Base-by-base conservation (phyloP, 1,140 invertebrate genomes). In the Bombus difficillimus region DNA sequence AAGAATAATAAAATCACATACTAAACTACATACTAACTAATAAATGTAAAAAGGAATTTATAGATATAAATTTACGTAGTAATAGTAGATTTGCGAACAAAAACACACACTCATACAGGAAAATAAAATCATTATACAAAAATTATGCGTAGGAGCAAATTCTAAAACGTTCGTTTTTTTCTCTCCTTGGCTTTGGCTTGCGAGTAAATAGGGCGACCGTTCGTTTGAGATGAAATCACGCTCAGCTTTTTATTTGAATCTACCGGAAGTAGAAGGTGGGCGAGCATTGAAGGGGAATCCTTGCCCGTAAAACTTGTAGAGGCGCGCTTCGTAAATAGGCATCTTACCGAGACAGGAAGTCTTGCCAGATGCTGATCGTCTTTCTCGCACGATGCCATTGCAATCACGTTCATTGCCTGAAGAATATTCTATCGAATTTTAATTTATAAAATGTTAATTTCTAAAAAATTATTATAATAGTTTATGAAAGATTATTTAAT, bases 281-380 rank as follows among this genome's bases (percentile, higher is more conserved):
- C 47, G 47, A 71, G 82, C 43, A 76, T 79, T 32, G 79, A 84
- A 72, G 39, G 85, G 72, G 73, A 57, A 84, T 88, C 71, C 80
- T 89, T 80, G 87, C 76, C 57, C 57, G 62, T 89, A 88, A 86
- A 89, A 86, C 87, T 86, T 75, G 64, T 69, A 68, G 59, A 73
- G 62, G 57, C 34, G 66, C 73, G 81, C 66, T 90, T 90, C 78
- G 74, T 90, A 90, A 90, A 90, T 90, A 89, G 88, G 43, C 76
- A 74, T 39, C 74, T 66, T 78, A 53, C 78, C 62, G 79, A 15
- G 88, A 66, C 85, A 86, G 84, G 83, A 90, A 90, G 81, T 90
- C 87, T 90, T 71, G 81, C 86, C 89, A 88, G 87, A 84, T 88
- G 89, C 57, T 76, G 81, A 59, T 73, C 53, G 81, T 59, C 77